A percentile compares a stretch with the other conserved stretches of the same genome.
These are phyloP conservation scores for Florisuga fusca DNA, from an alignment of 2,797 vertebrate genomes.

Conservation along the genomic window DNA sequence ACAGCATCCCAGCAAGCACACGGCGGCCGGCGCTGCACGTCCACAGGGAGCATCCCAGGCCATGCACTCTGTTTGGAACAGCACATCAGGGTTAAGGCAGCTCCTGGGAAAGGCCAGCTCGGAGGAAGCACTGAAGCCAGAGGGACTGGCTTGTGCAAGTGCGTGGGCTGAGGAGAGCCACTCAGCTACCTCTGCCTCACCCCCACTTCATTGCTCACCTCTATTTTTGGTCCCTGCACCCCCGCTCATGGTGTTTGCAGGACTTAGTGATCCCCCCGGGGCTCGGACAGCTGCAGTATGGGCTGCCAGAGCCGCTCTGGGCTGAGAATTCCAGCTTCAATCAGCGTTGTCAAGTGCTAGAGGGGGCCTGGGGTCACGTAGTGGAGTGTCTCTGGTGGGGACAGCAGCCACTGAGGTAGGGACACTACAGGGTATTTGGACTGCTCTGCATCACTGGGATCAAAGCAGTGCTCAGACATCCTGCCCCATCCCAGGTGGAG, in stretches of 20 bases:
- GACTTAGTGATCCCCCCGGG: neutral
- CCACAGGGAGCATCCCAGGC: neutral
- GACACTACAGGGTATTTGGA: neutral
- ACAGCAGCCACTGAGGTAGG: neutral
- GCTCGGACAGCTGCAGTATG: constrained; percentile 25
- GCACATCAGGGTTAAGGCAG: neutral
- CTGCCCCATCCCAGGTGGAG: neutral
- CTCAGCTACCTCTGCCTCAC: neutral
- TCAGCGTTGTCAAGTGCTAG: neutral
- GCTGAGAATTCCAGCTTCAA: neutral
- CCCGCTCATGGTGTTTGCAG: neutral
- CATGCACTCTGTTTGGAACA: constrained; percentile 20
- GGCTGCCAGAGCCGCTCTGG: neutral
- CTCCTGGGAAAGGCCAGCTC: constrained; percentile 65
- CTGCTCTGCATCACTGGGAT: neutral
- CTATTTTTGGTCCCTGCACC: constrained; percentile 10
- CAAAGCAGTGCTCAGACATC: neutral
- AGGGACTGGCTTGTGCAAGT: neutral
- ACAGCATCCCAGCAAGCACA: neutral
- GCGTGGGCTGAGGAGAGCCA: neutral
- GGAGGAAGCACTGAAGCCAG: neutral
- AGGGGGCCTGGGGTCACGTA: neutral
- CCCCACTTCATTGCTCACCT: constrained; percentile 5
- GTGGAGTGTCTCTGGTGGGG: neutral
- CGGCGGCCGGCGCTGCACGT: fast-evolving